Evolutionary conservation across 2,797 vertebrate species (phyloP), one percentile per base, ranked within the genome.

Genomic region (Podargus strigoides): DNA sequence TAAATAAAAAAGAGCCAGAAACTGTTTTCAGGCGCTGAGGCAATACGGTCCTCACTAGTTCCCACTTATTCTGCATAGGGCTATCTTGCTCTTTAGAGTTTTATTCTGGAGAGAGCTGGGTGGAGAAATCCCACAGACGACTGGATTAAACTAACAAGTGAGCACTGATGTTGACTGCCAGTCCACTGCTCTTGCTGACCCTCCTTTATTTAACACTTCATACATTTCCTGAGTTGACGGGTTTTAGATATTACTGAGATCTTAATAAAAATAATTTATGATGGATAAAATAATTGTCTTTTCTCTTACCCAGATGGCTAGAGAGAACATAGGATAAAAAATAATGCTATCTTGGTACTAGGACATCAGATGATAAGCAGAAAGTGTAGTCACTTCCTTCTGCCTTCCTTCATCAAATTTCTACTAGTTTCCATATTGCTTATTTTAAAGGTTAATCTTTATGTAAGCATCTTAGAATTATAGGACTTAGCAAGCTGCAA

Each of bases 401-500:
- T 84, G 17, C 21, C 11, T 75, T 93, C 41, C 23, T 92, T 87
- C 41, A 30, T 60, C 27, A 82, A 59, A 70, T 83, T 89, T 89
- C 56, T 93, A 8, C 23, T 75, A 23, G 6, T 92, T 89, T 89
- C 63, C 52, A 42, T 75, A 79, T 70, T 87, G 18, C 44, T 74
- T 85, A 49, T 82, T 96, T 92, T 94, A 93, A 96, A 95, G 63
- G 70, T 94, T 94, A 96, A 70, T 75, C 76, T 81, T 94, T 95
- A 93, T 92, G 75, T 90, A 96, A 90, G 50, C 8, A 62, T 59
- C 39, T 87, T 78, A 49, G 64, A 81, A 89, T 60, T 94, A 70
- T 30, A 52, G 32, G 47, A 64, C 7, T 87, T 89, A 85, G 68
- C 56, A 90, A 83, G 64, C 75, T 91, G 78, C 49, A 91, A 92